A percentile compares a stretch with the other conserved stretches of the same genome.
Conservation (phyloP, 1,140 invertebrate genomes). For the Panonychus citri region DNA sequence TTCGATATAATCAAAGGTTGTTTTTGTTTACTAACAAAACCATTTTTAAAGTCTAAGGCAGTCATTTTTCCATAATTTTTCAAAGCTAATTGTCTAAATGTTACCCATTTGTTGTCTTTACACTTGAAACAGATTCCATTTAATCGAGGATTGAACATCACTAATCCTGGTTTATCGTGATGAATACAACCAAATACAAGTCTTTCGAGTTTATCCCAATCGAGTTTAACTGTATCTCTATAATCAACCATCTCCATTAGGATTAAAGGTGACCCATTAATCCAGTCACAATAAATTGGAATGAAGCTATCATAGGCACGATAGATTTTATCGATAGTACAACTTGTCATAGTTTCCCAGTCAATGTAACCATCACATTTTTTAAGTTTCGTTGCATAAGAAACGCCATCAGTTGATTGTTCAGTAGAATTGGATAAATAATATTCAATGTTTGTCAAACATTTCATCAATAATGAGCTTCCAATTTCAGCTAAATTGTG, state of each 20-base stretch:
- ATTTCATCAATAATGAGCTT: slow-evolving; percentile 32
- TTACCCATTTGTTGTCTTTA: slow-evolving; percentile 14
- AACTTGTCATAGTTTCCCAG: slow-evolving; percentile 12
- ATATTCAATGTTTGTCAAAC: slow-evolving; percentile 33
- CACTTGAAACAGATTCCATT: slow-evolving; percentile 7
- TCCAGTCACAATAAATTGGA: slow-evolving; percentile 12
- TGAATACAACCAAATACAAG: neutral
- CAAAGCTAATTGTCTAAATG: slow-evolving; percentile 8
- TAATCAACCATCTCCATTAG: slow-evolving; percentile 3
- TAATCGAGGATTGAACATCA: slow-evolving; percentile 4
- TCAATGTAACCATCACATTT: slow-evolving; percentile 12
- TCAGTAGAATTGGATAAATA: slow-evolving; percentile 30
- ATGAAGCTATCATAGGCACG: slow-evolving; percentile 16
- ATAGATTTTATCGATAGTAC: slow-evolving; percentile 15
- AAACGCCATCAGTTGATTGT: slow-evolving; percentile 28
- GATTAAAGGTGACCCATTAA: slow-evolving; percentile 1
- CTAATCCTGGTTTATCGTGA: neutral
- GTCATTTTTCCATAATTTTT: slow-evolving; percentile 11
- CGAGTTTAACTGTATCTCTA: slow-evolving; percentile 2
- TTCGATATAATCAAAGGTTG: too few species aligned
- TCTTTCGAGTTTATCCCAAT: neutral
- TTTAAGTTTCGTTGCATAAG: slow-evolving; percentile 16
- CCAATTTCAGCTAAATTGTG: slow-evolving; percentile 39
- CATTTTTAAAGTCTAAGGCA: slow-evolving; percentile 16
- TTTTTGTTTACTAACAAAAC: slow-evolving; percentile 12